Evolutionary conservation across 2,888 invertebrate genomes (phyloP).

Genomic region (Celastrina argiolus): DNA sequence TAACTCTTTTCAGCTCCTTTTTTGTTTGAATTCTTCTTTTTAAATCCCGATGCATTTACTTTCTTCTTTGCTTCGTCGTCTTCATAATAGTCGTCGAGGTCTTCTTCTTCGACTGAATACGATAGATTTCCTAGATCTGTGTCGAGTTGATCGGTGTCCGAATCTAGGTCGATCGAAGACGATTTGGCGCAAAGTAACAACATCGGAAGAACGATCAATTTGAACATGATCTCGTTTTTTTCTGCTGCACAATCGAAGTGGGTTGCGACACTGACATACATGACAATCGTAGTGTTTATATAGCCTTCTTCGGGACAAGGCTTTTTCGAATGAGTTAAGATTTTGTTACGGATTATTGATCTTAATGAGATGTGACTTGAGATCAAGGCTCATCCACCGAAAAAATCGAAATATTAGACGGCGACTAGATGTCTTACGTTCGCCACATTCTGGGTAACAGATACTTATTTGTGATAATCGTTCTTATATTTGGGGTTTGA

Average conservation of each 20-base stretch:
- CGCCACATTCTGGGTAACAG: neutral
- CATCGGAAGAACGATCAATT: constrained; percentile 51
- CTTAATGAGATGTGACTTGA: constrained; percentile 33
- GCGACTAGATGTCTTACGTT: neutral
- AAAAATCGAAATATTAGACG: neutral
- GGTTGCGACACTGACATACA: constrained; percentile 77
- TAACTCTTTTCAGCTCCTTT: constrained; percentile 51
- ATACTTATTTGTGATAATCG: neutral
- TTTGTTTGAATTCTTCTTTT: constrained; percentile 48
- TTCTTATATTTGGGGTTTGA: neutral
- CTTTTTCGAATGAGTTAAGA: constrained; percentile 52
- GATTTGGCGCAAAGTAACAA: constrained; percentile 49
- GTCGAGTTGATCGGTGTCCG: constrained; percentile 52
- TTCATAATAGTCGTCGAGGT: constrained; percentile 51
- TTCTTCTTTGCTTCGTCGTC: constrained; percentile 43
- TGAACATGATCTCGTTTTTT: constrained; percentile 53
- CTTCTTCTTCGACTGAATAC: constrained; percentile 57
- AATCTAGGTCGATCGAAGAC: constrained; percentile 47
- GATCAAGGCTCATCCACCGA: constrained; percentile 48
- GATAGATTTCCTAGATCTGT: constrained; percentile 52
- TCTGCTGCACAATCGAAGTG: constrained; percentile 62
- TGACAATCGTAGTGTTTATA: constrained; percentile 57
- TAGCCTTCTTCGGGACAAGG: constrained; percentile 64
- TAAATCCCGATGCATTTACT: constrained; percentile 46
- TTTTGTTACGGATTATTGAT: constrained; percentile 50